Evolutionary conservation across 2,888 invertebrate species (phyloP).

Genomic region (Cheilosia grossa): DNA sequence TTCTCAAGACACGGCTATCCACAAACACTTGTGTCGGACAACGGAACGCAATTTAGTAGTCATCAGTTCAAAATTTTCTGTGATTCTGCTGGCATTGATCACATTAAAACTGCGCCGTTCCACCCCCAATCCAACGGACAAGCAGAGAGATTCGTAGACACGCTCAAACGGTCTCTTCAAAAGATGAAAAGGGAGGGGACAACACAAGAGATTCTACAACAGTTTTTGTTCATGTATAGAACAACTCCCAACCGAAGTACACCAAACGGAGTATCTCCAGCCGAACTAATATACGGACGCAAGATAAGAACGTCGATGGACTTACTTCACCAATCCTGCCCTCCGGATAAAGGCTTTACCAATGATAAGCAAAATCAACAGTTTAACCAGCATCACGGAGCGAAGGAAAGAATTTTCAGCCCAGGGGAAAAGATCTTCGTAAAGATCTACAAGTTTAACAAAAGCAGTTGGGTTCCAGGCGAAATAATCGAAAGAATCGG

Average conservation of each 20-base stretch:
- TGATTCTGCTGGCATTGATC: slow-evolving; percentile 16
- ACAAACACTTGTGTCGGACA: slow-evolving; percentile 28
- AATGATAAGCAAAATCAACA: too few species aligned
- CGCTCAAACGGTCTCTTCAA: slow-evolving; percentile 17
- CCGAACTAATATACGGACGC: slow-evolving; percentile 27
- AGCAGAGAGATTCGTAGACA: slow-evolving; percentile 49
- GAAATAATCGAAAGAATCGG: too few species aligned
- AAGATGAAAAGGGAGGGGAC: background rate
- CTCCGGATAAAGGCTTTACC: too few species aligned
- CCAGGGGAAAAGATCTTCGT: too few species aligned
- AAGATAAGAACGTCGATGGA: slow-evolving; percentile 27
- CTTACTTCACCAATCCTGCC: background rate
- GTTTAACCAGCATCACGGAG: too few species aligned
- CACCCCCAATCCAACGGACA: slow-evolving; percentile 55
- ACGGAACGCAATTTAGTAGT: slow-evolving; percentile 41
- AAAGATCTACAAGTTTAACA: too few species aligned
- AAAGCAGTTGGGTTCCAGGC: too few species aligned
- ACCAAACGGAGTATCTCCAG: slow-evolving; percentile 31
- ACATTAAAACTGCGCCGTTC: slow-evolving; percentile 28
- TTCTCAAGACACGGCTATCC: slow-evolving; percentile 34
- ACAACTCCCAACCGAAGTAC: slow-evolving; percentile 25
- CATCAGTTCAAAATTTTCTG: slow-evolving; percentile 37
- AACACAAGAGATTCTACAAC: background rate
- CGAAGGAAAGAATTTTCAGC: too few species aligned
- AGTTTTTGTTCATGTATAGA: slow-evolving; percentile 8